Evolutionary conservation across 2,797 vertebrate genomes (phyloP), one percentile per base, ranked within the genome.

Genomic region (Falco cherrug): DNA sequence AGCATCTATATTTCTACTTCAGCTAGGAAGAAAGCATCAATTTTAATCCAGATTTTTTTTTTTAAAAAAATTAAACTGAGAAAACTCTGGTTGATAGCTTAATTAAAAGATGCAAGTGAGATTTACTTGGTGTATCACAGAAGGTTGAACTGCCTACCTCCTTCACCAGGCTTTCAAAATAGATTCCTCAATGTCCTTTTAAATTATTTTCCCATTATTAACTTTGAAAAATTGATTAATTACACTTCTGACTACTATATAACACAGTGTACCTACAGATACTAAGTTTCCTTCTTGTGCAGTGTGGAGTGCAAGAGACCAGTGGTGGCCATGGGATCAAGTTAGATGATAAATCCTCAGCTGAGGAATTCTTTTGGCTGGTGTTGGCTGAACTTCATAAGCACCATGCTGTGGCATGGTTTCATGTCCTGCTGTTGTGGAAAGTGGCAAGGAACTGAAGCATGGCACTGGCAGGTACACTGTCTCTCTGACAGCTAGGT

Each of bases 321-420:
- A 24, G 20, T 22, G 75, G 21, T 59, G 47, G 12, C 11, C 54
- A 1, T 43, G 37, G 10, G 57, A 41, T 50, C 39, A 28, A n/a
- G 21, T 65, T 73, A 67, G 81, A 22, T 35, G 4, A 19, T 5
- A 76, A 29, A 9, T 83, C 47, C 54, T 71, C 59, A 61, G 21
- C 31, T 61, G 33, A 68, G 31, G 28, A 87, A 29, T 41, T 87
- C 8, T 69, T 87, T 50, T n/a, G 25, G 3, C 48, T n/a, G 13
- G 6, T 60, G 12, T 25, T 83, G 26, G 6, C 43, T 88, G 35
- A 76, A 77, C 29, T 80, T 53, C 7, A 1, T 69, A 35, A 65
- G 43, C 13, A 11, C 18, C 1, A 0, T n/a, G 7, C 74, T 57
- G 16, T 8, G 33, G 16, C 12, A 7, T 29, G 11, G 29, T 7